These are phyloP conservation scores for Petaurus breviceps DNA, from an alignment of 2,113 vertebrate species.

Conservation along the genomic window DNA sequence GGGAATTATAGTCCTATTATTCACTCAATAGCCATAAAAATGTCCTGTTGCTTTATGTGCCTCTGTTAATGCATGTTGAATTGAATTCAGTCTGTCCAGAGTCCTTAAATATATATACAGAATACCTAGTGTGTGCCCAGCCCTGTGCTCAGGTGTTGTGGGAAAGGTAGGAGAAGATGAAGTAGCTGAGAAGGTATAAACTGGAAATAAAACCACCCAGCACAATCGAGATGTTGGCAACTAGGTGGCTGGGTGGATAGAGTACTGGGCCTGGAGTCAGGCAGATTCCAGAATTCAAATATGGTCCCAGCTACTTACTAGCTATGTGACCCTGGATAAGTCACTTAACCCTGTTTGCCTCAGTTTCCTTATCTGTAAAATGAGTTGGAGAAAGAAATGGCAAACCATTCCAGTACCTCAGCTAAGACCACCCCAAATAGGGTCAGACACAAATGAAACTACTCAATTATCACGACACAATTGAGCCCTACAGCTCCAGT, in stretches of 20 bases:
- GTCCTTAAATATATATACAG: background rate
- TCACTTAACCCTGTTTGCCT: background rate
- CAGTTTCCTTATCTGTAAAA: background rate
- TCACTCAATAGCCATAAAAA: background rate
- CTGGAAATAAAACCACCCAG: background rate
- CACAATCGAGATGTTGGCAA: background rate
- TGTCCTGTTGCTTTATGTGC: background rate
- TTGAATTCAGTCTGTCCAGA: background rate
- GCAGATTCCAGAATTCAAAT: background rate
- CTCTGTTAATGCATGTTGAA: background rate
- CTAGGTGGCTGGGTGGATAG: background rate
- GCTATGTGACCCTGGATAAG: background rate
- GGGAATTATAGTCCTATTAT: background rate
- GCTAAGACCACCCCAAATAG: background rate
- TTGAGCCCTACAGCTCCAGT: background rate
- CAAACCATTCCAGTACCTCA: background rate
- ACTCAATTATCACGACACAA: too few species aligned
- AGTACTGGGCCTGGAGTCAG: background rate
- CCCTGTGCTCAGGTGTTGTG: background rate
- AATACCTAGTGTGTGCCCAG: background rate
- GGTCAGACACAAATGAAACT: too few species aligned
- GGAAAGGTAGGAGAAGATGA: background rate
- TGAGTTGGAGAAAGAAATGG: background rate
- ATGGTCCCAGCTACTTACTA: background rate
- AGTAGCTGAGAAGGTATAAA: background rate